These are phyloP conservation scores for Cyclopterus lumpus DNA, from an alignment of 2,797 vertebrate species.

Conservation along the genomic window DNA sequence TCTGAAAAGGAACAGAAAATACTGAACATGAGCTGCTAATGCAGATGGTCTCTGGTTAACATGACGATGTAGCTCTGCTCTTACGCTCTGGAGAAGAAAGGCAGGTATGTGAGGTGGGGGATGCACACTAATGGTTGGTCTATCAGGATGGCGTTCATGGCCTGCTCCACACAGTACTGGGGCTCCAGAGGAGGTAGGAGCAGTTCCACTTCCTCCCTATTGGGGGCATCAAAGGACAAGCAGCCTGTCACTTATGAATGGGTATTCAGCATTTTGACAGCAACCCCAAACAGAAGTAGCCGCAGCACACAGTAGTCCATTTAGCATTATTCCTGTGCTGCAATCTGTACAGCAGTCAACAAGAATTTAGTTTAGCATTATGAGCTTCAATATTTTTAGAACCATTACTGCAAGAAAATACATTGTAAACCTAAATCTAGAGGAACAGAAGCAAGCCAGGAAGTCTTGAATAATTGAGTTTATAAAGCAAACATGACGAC, in stretches of 20 bases:
- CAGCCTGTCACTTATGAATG: not conserved
- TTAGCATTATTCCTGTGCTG: not conserved
- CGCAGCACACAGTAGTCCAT: not conserved
- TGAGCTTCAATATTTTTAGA: not conserved
- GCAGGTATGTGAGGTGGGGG: constrained; percentile 71
- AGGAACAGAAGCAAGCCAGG: not conserved
- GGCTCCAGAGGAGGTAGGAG: constrained; percentile 69
- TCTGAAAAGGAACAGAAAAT: constrained; percentile 45
- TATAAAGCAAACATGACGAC: not conserved
- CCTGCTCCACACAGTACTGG: constrained; percentile 76
- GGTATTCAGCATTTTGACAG: not conserved
- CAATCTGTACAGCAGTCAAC: not conserved
- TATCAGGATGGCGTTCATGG: constrained; percentile 76
- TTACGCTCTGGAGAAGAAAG: constrained; percentile 70
- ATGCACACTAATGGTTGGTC: constrained; percentile 76
- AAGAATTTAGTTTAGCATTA: not conserved
- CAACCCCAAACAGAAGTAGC: not conserved
- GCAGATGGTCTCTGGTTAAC: not conserved
- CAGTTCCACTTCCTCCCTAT: constrained; percentile 72
- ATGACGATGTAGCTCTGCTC: constrained; percentile 11
- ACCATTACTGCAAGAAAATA: not conserved
- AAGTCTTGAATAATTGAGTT: not conserved
- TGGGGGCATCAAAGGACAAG: constrained; percentile 26
- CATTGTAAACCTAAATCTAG: not conserved
- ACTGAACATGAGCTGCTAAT: not conserved